phyloP scores from a whole-genome alignment of 2,797 vertebrate species.

The Eurystomus glaucurus region DNA sequence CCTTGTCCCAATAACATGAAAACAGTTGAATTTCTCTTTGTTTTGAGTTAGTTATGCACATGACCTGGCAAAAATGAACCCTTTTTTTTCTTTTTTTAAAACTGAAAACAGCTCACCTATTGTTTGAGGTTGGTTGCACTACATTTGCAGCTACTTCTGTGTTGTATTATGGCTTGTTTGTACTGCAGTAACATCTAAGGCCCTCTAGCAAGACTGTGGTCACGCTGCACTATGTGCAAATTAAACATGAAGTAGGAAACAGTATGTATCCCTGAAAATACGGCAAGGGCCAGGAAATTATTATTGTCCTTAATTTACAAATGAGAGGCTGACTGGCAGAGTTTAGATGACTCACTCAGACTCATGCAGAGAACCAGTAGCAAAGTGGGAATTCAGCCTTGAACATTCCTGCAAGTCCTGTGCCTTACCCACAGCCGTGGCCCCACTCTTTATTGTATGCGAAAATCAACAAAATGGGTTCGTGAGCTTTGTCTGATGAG shows the following conservation, averaged over 20 bases:
- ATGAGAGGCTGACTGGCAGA: not conserved
- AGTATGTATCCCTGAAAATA: conserved; percentile 13
- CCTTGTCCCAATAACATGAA: not conserved
- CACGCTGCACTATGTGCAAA: not conserved
- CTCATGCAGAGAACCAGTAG: conserved; percentile 27
- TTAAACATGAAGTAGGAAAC: conserved; percentile 14
- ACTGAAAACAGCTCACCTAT: not conserved
- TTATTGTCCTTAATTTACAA: conserved; percentile 42
- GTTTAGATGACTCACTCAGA: conserved; percentile 37
- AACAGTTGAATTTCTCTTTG: not conserved
- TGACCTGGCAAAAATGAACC: not conserved
- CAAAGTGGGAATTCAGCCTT: conserved; percentile 31
- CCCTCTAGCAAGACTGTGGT: not conserved
- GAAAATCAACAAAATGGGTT: conserved; percentile 25
- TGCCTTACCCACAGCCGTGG: not conserved
- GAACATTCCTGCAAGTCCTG: conserved; percentile 8
- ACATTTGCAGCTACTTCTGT: not conserved
- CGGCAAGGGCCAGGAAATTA: not conserved
- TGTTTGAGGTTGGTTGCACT: not conserved
- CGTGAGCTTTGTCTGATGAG: not conserved
- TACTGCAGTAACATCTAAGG: not conserved
- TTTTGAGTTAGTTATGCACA: not conserved
- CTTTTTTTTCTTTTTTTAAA: not conserved
- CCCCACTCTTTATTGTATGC: not conserved
- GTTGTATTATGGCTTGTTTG: not conserved